Percentiles rank a stretch among this genome's conserved stretches.
phyloP scores from a whole-genome alignment of 1,140 invertebrate genomes.

The Arctopsyche grandis region DNA sequence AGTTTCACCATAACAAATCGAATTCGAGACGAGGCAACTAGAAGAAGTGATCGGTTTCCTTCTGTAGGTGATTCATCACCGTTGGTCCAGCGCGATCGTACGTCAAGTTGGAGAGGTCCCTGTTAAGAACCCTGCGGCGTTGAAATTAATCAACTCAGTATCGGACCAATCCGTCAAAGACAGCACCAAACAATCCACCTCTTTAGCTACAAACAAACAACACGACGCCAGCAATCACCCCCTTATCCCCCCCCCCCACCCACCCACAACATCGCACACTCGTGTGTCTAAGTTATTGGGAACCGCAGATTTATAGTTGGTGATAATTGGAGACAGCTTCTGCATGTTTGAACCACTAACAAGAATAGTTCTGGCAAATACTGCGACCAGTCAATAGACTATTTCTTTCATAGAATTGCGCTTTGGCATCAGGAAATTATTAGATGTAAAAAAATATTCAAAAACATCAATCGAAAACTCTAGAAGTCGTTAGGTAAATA shows the following conservation, averaged over 20 bases:
- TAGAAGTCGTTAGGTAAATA: too few relatives aligned
- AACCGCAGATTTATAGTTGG: background rate
- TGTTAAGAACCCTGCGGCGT: background rate
- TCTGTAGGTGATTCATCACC: constrained; percentile 26
- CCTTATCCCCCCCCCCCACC: background rate
- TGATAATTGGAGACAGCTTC: constrained; percentile 1
- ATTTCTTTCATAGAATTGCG: background rate
- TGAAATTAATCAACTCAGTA: constrained; percentile 30
- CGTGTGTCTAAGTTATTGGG: background rate
- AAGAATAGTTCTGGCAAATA: background rate
- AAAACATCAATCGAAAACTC: too few relatives aligned
- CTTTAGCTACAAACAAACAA: background rate
- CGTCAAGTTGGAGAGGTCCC: background rate
- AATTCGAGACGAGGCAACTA: constrained; percentile 14
- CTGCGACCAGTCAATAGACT: background rate
- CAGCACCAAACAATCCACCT: constrained; percentile 10
- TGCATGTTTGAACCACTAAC: background rate
- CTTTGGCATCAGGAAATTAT: too few relatives aligned
- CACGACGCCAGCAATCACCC: background rate
- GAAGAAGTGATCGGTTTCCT: background rate
- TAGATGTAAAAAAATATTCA: too few relatives aligned
- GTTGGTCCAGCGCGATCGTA: background rate
- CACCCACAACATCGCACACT: too few relatives aligned
- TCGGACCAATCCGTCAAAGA: constrained; percentile 34
- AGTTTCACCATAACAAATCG: background rate